Conservation (phyloP, 2,797 vertebrate species). For the Mus spretus region DNA sequence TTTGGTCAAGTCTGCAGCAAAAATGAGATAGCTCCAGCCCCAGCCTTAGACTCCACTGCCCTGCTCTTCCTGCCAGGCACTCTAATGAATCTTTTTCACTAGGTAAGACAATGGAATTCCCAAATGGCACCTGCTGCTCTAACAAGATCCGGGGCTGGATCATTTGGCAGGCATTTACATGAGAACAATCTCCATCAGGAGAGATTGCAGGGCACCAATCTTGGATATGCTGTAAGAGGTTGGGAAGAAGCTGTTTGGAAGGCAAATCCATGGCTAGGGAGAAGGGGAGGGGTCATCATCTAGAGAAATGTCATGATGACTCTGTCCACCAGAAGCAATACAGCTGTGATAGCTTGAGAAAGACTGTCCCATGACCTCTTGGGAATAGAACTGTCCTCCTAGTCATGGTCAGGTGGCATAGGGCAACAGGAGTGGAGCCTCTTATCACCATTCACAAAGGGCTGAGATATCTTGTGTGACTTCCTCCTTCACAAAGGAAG, state of each 20-base stretch:
- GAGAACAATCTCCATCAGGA: slow-evolving; percentile 2
- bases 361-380: neutral
- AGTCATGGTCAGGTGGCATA: neutral
- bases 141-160: slow-evolving; percentile 45
- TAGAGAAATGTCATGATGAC: neutral
- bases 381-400: neutral
- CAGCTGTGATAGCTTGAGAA: slow-evolving; percentile 15
- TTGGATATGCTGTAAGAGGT: neutral
- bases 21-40: slow-evolving; percentile 43
- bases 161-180: slow-evolving; percentile 58
- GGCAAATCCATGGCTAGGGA: slow-evolving; percentile 44
- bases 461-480: neutral
- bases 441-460: neutral
- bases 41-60: slow-evolving; percentile 33
- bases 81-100: slow-evolving; percentile 63
- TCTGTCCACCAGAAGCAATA: neutral
- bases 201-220: neutral
- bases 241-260: slow-evolving; percentile 39
- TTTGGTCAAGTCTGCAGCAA: slow-evolving; percentile 77
- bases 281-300: slow-evolving; percentile 16
- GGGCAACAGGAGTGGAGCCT: neutral
- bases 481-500: neutral
- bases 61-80: slow-evolving; percentile 32
- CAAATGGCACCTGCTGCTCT: slow-evolving; percentile 66
- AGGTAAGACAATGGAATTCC: slow-evolving; percentile 67